Conservation (phyloP, 1,140 invertebrate genomes). For the Leucophenga varia region DNA sequence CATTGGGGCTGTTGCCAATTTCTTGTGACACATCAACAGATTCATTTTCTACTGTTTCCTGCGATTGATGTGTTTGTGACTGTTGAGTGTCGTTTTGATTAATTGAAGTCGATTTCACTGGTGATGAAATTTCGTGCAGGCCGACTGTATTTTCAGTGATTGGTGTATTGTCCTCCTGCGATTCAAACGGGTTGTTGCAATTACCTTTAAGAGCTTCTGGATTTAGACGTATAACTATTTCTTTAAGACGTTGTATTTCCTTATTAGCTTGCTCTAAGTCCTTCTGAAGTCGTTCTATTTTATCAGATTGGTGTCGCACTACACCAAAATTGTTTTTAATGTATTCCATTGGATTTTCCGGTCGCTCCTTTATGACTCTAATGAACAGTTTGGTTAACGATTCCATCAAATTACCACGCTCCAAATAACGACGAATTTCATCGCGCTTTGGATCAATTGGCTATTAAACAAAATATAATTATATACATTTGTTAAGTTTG, state of each 20-base stretch:
- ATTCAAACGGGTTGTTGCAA: not conserved
- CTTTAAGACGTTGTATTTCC: slow-evolving; percentile 42
- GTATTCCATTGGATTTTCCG: slow-evolving; percentile 86
- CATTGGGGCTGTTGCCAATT: too few species aligned
- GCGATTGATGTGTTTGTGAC: too few species aligned
- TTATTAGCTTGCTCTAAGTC: slow-evolving; percentile 40
- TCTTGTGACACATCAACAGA: too few species aligned
- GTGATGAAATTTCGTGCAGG: too few species aligned
- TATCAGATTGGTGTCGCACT: slow-evolving; percentile 39
- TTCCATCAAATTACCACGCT: slow-evolving; percentile 88
- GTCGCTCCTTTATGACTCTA: slow-evolving; percentile 87
- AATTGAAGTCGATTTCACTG: slow-evolving; percentile 5
- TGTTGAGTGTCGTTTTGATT: too few species aligned
- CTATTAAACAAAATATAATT: too few species aligned
- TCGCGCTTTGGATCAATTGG: slow-evolving; percentile 85
- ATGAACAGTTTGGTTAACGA: slow-evolving; percentile 85
- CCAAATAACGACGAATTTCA: slow-evolving; percentile 89
- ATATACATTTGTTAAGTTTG: too few species aligned
- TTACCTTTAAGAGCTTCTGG: slow-evolving; percentile 31
- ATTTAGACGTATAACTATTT: slow-evolving; percentile 39
- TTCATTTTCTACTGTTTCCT: too few species aligned
- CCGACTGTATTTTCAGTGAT: too few species aligned
- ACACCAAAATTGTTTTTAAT: slow-evolving; percentile 61
- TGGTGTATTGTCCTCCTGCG: too few species aligned
- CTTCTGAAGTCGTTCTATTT: slow-evolving; percentile 41